These are phyloP conservation scores for Limnephilus lunatus DNA, from an alignment of 2,888 invertebrate genomes.

Conservation along the genomic window DNA sequence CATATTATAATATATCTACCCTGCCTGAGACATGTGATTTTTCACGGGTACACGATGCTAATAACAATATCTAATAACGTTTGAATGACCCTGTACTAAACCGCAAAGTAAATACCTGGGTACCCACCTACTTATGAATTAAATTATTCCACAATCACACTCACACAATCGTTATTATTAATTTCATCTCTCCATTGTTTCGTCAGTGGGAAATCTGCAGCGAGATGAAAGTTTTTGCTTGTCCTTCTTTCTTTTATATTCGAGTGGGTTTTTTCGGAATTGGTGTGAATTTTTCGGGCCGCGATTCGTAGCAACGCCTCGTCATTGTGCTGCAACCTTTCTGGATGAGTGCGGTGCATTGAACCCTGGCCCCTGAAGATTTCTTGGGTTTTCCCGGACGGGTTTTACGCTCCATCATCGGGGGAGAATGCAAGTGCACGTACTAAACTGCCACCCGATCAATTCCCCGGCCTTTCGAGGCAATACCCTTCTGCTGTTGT, in stretches of 20 bases:
- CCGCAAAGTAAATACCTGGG: background rate
- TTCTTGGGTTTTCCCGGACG: slow-evolving; percentile 58
- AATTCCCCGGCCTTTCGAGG: background rate
- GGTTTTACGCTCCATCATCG: slow-evolving; percentile 49
- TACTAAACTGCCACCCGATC: slow-evolving; percentile 7
- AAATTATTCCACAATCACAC: background rate
- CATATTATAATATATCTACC: background rate
- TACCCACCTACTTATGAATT: background rate
- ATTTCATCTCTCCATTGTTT: slow-evolving; percentile 27
- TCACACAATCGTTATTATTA: background rate
- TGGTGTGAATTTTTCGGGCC: slow-evolving; percentile 34
- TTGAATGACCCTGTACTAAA: background rate
- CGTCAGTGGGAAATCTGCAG: slow-evolving; percentile 4
- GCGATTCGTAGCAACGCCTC: slow-evolving; percentile 48
- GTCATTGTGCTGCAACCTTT: slow-evolving; percentile 4
- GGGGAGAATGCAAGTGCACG: slow-evolving; percentile 11
- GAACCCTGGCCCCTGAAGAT: slow-evolving; percentile 8
- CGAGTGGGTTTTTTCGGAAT: slow-evolving; percentile 53
- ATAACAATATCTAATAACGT: background rate
- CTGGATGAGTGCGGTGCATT: slow-evolving; percentile 37
- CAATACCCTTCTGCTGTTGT: background rate
- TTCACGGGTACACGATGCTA: background rate
- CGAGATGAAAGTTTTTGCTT: background rate
- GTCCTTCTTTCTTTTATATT: background rate
- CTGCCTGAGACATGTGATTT: background rate